These are phyloP conservation scores for Ceriagrion tenellum DNA, from an alignment of 2,888 invertebrate genomes.

Conservation along the genomic window DNA sequence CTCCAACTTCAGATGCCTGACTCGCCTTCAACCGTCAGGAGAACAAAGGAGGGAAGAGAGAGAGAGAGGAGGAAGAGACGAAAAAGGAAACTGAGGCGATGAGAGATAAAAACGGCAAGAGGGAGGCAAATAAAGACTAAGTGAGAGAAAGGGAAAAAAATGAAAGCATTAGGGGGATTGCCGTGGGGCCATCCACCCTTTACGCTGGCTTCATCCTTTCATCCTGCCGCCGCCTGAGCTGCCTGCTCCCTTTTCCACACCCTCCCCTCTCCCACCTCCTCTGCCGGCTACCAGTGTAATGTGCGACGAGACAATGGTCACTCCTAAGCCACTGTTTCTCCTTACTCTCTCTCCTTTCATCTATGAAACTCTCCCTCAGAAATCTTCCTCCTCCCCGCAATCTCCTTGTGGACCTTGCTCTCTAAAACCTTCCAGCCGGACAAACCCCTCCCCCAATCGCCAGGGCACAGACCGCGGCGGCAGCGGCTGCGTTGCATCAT, in stretches of 20 bases:
- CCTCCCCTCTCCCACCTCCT: not conserved
- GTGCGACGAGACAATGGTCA: not conserved
- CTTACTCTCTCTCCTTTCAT: not conserved
- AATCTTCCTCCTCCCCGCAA: too few relatives aligned
- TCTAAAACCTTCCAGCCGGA: not conserved
- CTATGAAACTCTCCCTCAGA: too few relatives aligned
- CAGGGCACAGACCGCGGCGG: not conserved
- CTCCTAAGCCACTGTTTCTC: not conserved
- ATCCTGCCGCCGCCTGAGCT: not conserved
- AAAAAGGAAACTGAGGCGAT: not conserved
- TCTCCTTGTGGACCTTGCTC: too few relatives aligned
- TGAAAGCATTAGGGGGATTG: not conserved
- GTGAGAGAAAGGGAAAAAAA: not conserved
- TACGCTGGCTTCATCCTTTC: not conserved
- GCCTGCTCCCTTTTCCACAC: not conserved
- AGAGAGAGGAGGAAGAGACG: not conserved
- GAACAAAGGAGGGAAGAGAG: not conserved
- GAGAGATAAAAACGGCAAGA: slow-evolving; percentile 36
- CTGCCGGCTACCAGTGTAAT: not conserved
- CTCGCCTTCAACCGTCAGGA: not conserved
- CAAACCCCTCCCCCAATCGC: not conserved
- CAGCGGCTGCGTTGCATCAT: not conserved
- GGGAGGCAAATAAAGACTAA: not conserved
- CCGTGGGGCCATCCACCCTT: not conserved
- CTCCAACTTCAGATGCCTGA: not conserved